Percentiles rank a stretch among this genome's conserved stretches.
Evolutionary conservation across 2,797 vertebrate species (phyloP).

Genomic region (Salmo trutta): DNA sequence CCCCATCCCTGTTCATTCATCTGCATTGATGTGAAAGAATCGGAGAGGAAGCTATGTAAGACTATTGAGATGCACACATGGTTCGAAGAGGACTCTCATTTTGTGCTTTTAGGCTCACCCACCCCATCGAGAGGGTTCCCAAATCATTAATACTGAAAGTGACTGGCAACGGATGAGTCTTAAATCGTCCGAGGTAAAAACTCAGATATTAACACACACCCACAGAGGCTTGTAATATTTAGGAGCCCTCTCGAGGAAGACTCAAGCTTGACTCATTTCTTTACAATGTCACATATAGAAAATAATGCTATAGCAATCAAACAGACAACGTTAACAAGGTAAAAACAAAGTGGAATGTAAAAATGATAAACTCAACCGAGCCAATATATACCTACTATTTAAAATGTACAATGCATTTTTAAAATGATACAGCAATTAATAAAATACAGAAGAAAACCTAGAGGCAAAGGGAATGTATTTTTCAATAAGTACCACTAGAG

Average conservation of each 20-base stretch:
- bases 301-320: conserved; percentile 41
- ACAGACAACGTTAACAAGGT: conserved; percentile 41
- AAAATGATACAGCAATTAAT: conserved; percentile 56
- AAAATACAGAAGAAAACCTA: conserved; percentile 57
- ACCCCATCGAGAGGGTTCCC: not conserved
- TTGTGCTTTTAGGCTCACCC: conserved; percentile 25
- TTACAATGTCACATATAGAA: conserved; percentile 35
- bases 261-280: not conserved
- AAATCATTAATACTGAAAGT: conserved; percentile 34
- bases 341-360: conserved; percentile 54
- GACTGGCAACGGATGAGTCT: conserved; percentile 39
- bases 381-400: conserved; percentile 66
- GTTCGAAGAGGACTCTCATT: conserved; percentile 58
- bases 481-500: conserved; percentile 73
- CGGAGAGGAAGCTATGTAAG: not conserved
- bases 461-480: conserved; percentile 70
- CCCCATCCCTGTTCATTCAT: conserved; percentile 1
- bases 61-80: conserved; percentile 45
- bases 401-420: conserved; percentile 63
- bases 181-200: conserved; percentile 46
- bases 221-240: conserved; percentile 35
- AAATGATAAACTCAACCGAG: conserved; percentile 50
- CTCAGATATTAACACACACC: conserved; percentile 23
- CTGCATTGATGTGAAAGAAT: not conserved
- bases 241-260: not conserved